Percentiles rank a stretch among this genome's conserved stretches.
Evolutionary conservation across 2,797 vertebrate genomes (phyloP).

Genomic region (Mus minutoides): DNA sequence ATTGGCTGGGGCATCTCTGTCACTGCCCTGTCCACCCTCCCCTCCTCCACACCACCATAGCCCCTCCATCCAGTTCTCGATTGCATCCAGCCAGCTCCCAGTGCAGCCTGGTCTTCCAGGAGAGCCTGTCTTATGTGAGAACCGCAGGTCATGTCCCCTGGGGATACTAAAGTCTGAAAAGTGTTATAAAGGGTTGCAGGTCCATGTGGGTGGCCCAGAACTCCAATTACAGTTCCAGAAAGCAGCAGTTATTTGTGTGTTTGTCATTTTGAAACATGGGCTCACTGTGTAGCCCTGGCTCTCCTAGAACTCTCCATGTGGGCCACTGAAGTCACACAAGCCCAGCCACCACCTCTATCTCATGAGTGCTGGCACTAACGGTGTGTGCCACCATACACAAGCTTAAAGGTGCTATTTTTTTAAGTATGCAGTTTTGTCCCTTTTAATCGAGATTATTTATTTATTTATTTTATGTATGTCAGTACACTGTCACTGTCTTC

Average conservation of each 20-base stretch:
- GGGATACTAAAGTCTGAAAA: neutral
- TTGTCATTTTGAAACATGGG: neutral
- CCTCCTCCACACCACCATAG: no score
- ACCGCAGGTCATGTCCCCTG: fast-evolving
- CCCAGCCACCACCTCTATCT: neutral
- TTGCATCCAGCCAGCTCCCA: neutral
- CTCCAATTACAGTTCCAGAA: neutral
- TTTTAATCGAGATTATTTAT: slow-evolving; percentile 7
- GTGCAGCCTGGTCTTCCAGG: fast-evolving
- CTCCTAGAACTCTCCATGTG: neutral
- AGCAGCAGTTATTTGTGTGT: neutral
- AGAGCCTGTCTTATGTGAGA: no score
- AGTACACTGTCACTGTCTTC: neutral
- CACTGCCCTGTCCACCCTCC: neutral
- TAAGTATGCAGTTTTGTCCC: neutral
- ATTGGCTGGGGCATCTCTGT: no score
- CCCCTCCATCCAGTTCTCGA: no score
- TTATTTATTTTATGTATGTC: neutral
- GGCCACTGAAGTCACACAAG: neutral
- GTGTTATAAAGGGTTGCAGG: fast-evolving
- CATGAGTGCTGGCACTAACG: neutral
- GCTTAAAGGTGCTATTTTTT: neutral
- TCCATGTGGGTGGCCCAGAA: neutral
- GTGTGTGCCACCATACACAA: neutral
- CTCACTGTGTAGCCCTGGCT: neutral